Conservation (phyloP, 2,888 invertebrate genomes). For the Thecocarcelia acutangulata region DNA sequence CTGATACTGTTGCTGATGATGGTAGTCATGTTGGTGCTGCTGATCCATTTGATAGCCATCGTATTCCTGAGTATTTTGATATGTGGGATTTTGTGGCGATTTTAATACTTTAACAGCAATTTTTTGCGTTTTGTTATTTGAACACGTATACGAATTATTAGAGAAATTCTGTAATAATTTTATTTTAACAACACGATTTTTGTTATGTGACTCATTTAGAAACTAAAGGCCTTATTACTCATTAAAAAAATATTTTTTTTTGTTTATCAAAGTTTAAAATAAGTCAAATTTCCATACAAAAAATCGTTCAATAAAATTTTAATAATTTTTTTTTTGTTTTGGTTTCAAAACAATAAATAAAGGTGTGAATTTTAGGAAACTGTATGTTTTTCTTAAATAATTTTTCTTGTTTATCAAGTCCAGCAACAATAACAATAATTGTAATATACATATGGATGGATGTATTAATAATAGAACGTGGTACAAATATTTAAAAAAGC, state of each 20-base stretch:
- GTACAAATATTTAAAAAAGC: too few species aligned
- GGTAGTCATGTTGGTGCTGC: slow-evolving; percentile 42
- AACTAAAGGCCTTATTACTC: too few species aligned
- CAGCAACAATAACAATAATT: slow-evolving; percentile 35
- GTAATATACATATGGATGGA: too few species aligned
- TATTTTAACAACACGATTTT: not conserved
- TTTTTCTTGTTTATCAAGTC: not conserved
- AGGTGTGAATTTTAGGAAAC: slow-evolving; percentile 11
- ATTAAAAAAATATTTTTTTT: too few species aligned
- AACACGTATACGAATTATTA: slow-evolving; percentile 71
- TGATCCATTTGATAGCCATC: slow-evolving; percentile 68
- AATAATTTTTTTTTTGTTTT: too few species aligned
- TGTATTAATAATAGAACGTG: too few species aligned
- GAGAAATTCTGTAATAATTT: slow-evolving; percentile 67
- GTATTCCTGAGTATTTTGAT: slow-evolving; percentile 73
- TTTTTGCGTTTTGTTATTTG: slow-evolving; percentile 69
- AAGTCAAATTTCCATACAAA: too few species aligned
- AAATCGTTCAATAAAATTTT: too few species aligned
- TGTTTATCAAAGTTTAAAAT: too few species aligned
- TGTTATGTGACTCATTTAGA: slow-evolving; percentile 21
- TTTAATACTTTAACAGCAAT: slow-evolving; percentile 67
- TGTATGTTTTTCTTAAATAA: not conserved
- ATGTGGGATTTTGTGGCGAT: slow-evolving; percentile 64
- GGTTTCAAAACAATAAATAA: slow-evolving; percentile 36
- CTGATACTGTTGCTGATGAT: slow-evolving; percentile 64